phyloP scores from a whole-genome alignment of 2,797 vertebrate genomes.

The Meriones psammophilus region DNA sequence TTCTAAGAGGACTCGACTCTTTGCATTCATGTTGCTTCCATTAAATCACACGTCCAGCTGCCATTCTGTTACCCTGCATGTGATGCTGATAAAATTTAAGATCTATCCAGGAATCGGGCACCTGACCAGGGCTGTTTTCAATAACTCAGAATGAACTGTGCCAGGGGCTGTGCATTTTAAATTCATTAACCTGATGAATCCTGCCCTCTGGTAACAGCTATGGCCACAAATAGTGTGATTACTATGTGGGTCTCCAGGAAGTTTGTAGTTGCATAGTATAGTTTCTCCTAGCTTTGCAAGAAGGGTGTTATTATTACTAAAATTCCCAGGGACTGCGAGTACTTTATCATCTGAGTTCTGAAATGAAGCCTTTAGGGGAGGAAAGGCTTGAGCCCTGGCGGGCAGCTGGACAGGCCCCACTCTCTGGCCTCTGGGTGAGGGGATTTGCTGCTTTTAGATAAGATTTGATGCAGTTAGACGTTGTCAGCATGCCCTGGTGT shows the following conservation, averaged over 20 bases:
- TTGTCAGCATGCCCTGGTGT: conserved; percentile 68
- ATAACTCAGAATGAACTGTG: conserved; percentile 26
- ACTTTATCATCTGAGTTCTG: conserved; percentile 46
- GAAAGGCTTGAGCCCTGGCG: conserved; percentile 9
- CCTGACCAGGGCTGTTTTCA: not conserved
- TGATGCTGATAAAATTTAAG: conserved; percentile 35
- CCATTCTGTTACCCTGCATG: not conserved
- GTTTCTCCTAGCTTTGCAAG: conserved; percentile 25
- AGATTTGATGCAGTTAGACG: conserved; percentile 60
- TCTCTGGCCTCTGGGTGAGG: conserved; percentile 39
- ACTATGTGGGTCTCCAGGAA: not conserved
- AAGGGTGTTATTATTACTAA: not conserved
- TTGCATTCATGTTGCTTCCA: not conserved
- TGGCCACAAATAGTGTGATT: not conserved
- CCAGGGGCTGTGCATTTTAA: not conserved
- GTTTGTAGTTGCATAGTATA: not conserved
- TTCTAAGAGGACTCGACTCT: not conserved
- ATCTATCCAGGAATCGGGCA: not conserved
- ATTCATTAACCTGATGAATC: not conserved
- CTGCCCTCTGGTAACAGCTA: not conserved
- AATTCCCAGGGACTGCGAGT: conserved; percentile 26
- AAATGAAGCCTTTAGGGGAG: conserved; percentile 64
- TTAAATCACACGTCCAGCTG: not conserved
- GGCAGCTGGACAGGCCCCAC: not conserved
- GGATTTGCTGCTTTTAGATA: conserved; percentile 77